These are phyloP conservation scores for Luehdorfia chinensis DNA, from an alignment of 1,140 invertebrate genomes.

Conservation along the genomic window DNA sequence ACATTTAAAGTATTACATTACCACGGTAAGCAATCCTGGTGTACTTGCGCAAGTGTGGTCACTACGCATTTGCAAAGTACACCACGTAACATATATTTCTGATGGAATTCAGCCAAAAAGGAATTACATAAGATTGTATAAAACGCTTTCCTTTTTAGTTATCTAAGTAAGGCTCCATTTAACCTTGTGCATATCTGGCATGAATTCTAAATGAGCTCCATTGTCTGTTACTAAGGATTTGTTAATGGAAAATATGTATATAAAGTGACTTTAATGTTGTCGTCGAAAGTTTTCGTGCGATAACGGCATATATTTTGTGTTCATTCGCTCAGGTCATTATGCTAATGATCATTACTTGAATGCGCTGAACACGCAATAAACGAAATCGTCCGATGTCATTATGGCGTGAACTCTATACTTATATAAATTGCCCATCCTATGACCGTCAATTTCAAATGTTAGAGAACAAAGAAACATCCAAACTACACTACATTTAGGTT, in stretches of 20 bases:
- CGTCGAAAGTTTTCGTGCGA: slow-evolving; percentile 16
- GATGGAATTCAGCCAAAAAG: slow-evolving; percentile 47
- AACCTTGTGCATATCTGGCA: slow-evolving; percentile 24
- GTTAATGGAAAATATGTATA: too few relatives aligned
- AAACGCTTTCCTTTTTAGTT: slow-evolving; percentile 54
- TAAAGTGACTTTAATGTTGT: too few relatives aligned
- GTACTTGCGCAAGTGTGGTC: slow-evolving; percentile 10
- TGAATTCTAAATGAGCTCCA: slow-evolving; percentile 16
- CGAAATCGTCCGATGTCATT: slow-evolving; percentile 21
- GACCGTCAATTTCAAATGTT: slow-evolving; percentile 6
- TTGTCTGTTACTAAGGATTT: slow-evolving; percentile 4
- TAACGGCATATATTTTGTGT: slow-evolving; percentile 16
- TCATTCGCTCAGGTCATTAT: slow-evolving; percentile 40
- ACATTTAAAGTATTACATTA: neutral
- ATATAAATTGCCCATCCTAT: slow-evolving; percentile 5
- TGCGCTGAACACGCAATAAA: slow-evolving; percentile 37
- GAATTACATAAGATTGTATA: slow-evolving; percentile 40
- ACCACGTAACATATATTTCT: slow-evolving; percentile 38
- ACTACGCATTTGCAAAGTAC: neutral
- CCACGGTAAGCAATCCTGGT: too few relatives aligned
- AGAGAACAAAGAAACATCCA: slow-evolving; percentile 4
- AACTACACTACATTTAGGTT: slow-evolving; percentile 6
- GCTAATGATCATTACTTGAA: slow-evolving; percentile 37
- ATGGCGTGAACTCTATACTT: slow-evolving; percentile 29
- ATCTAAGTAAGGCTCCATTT: slow-evolving; percentile 43